Evolutionary conservation across 2,797 vertebrate genomes (phyloP).

Genomic region (Holocentrus rufus): DNA sequence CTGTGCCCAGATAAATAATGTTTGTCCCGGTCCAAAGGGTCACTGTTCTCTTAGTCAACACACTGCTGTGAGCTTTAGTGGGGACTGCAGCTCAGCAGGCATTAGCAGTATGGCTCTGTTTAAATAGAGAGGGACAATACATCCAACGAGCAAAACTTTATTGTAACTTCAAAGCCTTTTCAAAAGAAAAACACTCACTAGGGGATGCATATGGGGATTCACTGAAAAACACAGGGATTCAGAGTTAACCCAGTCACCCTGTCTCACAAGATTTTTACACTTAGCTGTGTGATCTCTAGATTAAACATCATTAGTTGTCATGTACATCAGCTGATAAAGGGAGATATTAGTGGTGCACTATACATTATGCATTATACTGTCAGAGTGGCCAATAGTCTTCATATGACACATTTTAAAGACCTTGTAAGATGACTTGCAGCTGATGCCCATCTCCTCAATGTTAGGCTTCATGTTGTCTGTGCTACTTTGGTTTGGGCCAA

Average conservation of each 20-base stretch:
- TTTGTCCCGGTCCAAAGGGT: slow-evolving; percentile 42
- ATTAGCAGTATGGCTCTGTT: slow-evolving; percentile 31
- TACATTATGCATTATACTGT: neutral
- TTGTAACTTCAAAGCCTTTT: neutral
- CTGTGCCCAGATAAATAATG: slow-evolving; percentile 11
- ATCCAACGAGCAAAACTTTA: neutral
- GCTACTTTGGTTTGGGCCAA: too few species aligned
- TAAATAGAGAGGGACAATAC: slow-evolving; percentile 31
- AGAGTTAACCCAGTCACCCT: neutral
- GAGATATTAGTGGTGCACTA: neutral
- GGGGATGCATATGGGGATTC: too few species aligned
- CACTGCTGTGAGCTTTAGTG: slow-evolving; percentile 53
- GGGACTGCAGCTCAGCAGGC: slow-evolving; percentile 21
- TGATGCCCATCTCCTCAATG: neutral
- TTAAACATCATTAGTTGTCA: slow-evolving; percentile 8
- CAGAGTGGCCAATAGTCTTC: too few species aligned
- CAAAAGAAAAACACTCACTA: slow-evolving; percentile 3
- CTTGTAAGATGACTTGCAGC: too few species aligned
- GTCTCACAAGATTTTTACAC: neutral
- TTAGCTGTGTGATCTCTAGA: neutral
- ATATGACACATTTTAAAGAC: too few species aligned
- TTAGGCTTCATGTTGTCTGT: too few species aligned
- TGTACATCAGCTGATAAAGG: neutral
- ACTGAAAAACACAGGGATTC: neutral
- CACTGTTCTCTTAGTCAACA: slow-evolving; percentile 44